Evolutionary conservation across 2,797 vertebrate genomes (phyloP).

Genomic region (Propithecus deckenii): DNA sequence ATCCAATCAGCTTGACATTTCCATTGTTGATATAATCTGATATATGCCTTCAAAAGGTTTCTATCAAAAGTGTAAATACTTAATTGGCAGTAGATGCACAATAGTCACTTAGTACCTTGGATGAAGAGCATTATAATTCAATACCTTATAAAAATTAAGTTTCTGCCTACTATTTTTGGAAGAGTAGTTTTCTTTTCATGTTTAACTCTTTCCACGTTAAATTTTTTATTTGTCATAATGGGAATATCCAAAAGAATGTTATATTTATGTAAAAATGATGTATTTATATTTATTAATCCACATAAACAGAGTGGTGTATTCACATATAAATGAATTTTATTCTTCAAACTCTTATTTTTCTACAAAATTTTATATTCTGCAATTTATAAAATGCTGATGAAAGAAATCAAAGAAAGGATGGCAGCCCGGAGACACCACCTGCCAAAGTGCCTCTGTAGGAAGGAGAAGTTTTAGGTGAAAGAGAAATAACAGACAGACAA

Average conservation of each 20-base stretch:
- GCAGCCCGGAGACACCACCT: too few relatives aligned
- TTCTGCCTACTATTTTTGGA: background rate
- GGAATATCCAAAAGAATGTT: background rate
- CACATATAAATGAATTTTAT: background rate
- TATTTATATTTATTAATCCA: background rate
- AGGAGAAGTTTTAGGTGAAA: too few relatives aligned
- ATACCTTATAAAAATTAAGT: background rate
- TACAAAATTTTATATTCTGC: background rate
- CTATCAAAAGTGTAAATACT: constrained; percentile 8
- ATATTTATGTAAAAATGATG: background rate
- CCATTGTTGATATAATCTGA: background rate
- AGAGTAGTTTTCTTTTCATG: constrained; percentile 30
- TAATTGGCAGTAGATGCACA: background rate
- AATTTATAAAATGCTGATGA: constrained; percentile 8
- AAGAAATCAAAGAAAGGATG: background rate
- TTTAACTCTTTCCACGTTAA: background rate
- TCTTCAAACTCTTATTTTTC: background rate
- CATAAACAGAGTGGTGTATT: background rate
- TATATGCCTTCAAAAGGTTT: background rate
- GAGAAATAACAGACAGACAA: too few relatives aligned
- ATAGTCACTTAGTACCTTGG: background rate
- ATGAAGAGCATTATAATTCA: background rate
- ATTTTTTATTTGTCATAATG: background rate
- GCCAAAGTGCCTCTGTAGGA: too few relatives aligned
- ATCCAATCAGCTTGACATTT: background rate